These are phyloP conservation scores for Siphamia tubifer DNA, from an alignment of 2,113 vertebrate genomes.

Conservation along the genomic window DNA sequence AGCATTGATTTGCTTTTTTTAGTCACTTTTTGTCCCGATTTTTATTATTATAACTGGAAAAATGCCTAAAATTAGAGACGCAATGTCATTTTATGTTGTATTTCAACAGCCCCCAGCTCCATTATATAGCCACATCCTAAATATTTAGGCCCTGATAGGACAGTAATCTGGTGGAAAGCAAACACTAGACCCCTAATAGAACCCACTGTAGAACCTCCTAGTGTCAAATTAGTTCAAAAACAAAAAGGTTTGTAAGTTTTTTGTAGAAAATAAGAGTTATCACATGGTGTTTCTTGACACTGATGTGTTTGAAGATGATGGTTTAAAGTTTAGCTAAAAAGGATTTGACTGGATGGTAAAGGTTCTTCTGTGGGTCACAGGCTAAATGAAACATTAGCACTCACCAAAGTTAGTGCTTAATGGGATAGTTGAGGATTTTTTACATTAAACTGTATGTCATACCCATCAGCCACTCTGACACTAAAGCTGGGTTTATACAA, in stretches of 20 bases:
- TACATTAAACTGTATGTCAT: too few relatives aligned
- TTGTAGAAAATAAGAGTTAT: too few relatives aligned
- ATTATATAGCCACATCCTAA: too few relatives aligned
- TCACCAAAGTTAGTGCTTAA: too few relatives aligned
- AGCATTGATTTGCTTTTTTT: too few relatives aligned
- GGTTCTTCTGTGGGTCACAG: background rate
- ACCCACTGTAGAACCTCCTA: background rate
- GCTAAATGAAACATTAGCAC: background rate
- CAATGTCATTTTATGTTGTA: background rate
- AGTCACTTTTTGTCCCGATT: too few relatives aligned
- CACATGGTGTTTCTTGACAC: too few relatives aligned
- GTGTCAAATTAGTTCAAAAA: background rate
- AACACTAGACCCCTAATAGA: background rate
- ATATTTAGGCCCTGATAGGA: background rate
- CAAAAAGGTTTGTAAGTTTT: background rate
- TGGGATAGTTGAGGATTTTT: background rate
- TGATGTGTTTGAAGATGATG: conserved; percentile 1
- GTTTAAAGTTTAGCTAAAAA: conserved; percentile 3
- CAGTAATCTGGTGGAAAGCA: background rate
- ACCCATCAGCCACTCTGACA: too few relatives aligned
- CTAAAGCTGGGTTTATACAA: too few relatives aligned
- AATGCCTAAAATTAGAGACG: background rate
- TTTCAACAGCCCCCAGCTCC: too few relatives aligned
- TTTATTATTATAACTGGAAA: background rate
- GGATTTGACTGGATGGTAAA: background rate